Evolutionary conservation across 2,888 invertebrate species (phyloP), one percentile per base, ranked within the genome.

Genomic region (Empis stercorea): DNA sequence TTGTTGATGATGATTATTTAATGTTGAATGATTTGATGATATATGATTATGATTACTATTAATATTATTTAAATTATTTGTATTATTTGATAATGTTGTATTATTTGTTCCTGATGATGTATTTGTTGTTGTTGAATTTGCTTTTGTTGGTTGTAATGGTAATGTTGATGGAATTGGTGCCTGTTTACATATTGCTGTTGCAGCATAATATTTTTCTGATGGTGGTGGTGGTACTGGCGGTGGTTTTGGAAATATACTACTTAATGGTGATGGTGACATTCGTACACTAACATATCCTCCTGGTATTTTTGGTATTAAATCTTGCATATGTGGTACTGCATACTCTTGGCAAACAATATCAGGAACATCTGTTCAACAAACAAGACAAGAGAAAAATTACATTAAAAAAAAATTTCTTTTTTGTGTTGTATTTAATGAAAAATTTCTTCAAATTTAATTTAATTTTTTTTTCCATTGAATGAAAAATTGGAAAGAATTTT

Each of bases 121-220:
- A 37, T 11, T 13, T 36, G 43, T 30, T 27, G 36, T 14, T 27
- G 3, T 7, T 30, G 34, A 47, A 49, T 49, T 50, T 50, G 50
- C 43, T 49, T 49, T 53, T n/a, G n/a, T 23, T n/a, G 40, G 40
- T 27, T 40, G 20, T 27, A 40, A 27, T 40, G 40, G 27, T 54
- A 59, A 56, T 44, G 60, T 55, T 51, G 57, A 61, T 52, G 66
- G 60, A 45, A 53, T 51, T 44, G 53, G 47, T 46, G 54, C 50
- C 7, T 27, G 23, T 60, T 75, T 74, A 61, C 74, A 73, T 58
- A 82, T 79, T 67, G 81, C 80, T 52, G 80, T 78, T 56, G 81
- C 79, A 55, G 81, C 81, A 70, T 81, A 82, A 70, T 81, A 81
- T 66, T 78, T 76, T 65, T 80, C 79, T 48, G 78, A 76, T 39